Conservation (phyloP, 2,113 vertebrate species). For the Abramis brama region DNA sequence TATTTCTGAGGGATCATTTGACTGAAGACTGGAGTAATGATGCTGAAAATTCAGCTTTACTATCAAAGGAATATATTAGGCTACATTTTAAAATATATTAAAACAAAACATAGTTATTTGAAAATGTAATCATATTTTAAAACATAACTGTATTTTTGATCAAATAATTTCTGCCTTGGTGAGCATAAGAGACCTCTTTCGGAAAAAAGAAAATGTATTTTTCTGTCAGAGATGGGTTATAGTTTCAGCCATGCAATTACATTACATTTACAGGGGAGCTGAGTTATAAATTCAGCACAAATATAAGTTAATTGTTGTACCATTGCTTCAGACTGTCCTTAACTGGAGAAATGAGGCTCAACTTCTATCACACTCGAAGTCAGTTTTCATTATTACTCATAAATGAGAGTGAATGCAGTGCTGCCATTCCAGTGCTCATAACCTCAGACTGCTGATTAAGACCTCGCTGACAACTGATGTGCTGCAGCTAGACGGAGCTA, state of each 20-base stretch:
- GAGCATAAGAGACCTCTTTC: neutral
- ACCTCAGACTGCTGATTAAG: conserved; percentile 36
- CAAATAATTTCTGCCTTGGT: neutral
- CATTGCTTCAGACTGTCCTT: conserved; percentile 17
- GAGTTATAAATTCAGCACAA: neutral
- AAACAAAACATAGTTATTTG: neutral
- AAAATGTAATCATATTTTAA: neutral
- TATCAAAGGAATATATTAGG: neutral
- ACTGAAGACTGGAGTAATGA: too few species aligned
- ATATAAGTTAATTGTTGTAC: conserved; percentile 14
- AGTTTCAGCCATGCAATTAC: neutral
- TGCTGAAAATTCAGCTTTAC: too few species aligned
- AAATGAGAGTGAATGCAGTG: conserved; percentile 26
- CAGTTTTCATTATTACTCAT: conserved; percentile 36
- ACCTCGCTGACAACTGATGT: conserved; percentile 37
- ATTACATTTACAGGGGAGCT: neutral
- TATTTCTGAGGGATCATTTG: too few species aligned
- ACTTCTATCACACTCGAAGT: neutral
- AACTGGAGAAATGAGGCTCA: conserved; percentile 2
- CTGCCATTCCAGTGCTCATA: conserved; percentile 32
- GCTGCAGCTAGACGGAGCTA: neutral
- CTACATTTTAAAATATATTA: neutral
- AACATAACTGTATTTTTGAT: neutral
- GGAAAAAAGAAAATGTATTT: neutral
- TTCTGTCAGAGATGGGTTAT: neutral